Evolutionary conservation across 2,888 invertebrate species (phyloP), one percentile per base, ranked within the genome.

Genomic region (Stomorhina lunata): DNA sequence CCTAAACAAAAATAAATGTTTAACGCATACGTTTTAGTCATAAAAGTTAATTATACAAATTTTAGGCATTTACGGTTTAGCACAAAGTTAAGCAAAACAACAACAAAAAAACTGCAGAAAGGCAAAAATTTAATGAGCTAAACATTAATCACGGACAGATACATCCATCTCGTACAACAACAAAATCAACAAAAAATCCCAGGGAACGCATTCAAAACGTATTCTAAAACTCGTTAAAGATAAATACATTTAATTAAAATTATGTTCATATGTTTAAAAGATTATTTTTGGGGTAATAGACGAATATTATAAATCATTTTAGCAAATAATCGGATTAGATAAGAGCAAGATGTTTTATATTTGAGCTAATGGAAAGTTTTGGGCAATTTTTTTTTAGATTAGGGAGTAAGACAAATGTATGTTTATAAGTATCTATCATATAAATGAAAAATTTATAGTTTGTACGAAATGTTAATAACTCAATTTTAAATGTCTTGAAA

Each of bases 31-130:
- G 9, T 61, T 80, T 75, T 55, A 73, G 61, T 9, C 45, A 53
- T 59, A 68, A 80, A 69, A 69, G 72, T 55, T 80, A 55, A 80
- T 75, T 69, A 75, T 80, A n/a, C n/a, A n/a, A n/a, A 63, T 48
- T 80, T 75, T 69, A 69, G 80, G 45, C 53, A 45, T 68, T 75
- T 80, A 55, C 45, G 61, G 68, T 37, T 80, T 59, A 71, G 29
- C 65, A 15, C n/a, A 17, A 43, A 59, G 71, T 34, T 15, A 45
- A 72, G 40, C 15, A 53, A 22, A 69, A 12, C 29, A 43, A 43
- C 15, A 25, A n/a, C 40, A 12, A 40, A 43, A 43, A 25, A 25
- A n/a, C 40, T 27, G 29, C 32, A 32, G 40, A 15, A 55, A 3
- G n/a, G n/a, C n/a, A 34, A 63, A 63, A 57, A 63, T 57, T 80